phyloP scores from a whole-genome alignment of 2,113 vertebrate species.

The Sander lucioperca region DNA sequence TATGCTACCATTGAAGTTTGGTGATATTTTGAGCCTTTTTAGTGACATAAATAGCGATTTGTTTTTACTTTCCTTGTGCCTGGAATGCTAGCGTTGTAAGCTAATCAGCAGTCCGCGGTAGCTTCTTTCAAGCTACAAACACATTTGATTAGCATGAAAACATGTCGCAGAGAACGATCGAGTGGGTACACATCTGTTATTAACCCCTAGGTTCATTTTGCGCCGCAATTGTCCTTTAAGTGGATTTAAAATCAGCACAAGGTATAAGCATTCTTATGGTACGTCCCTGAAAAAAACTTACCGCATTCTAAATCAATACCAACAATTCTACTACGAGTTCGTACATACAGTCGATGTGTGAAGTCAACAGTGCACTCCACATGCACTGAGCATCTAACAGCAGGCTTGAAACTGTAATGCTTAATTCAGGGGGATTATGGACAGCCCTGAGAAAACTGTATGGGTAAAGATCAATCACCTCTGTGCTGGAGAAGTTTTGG shows the following conservation, averaged over 20 bases:
- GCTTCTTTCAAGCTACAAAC: too few relatives aligned
- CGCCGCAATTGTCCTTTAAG: constrained; percentile 15
- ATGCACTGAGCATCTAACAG: constrained; percentile 23
- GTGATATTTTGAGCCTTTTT: too few relatives aligned
- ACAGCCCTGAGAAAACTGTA: constrained; percentile 7
- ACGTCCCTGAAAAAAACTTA: constrained; percentile 40
- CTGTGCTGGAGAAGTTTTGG: constrained; percentile 14
- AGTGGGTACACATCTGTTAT: too few relatives aligned
- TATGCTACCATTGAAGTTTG: too few relatives aligned
- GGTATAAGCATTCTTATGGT: constrained; percentile 37
- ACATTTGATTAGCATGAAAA: too few relatives aligned
- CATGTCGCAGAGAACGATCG: too few relatives aligned
- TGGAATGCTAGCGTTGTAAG: too few relatives aligned
- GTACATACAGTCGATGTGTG: constrained; percentile 23
- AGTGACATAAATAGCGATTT: too few relatives aligned
- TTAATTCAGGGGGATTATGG: constrained; percentile 21
- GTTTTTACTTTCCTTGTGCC: too few relatives aligned
- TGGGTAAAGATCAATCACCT: constrained; percentile 36
- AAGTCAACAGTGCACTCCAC: constrained; percentile 29
- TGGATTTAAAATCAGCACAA: constrained; percentile 66
- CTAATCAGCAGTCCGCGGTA: too few relatives aligned
- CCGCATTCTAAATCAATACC: constrained; percentile 41
- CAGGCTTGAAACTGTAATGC: constrained; percentile 21
- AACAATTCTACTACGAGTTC: constrained; percentile 40
- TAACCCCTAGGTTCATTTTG: too few relatives aligned